Evolutionary conservation across 2,113 vertebrate genomes (phyloP).

Genomic region (Lamprologus speciosus): DNA sequence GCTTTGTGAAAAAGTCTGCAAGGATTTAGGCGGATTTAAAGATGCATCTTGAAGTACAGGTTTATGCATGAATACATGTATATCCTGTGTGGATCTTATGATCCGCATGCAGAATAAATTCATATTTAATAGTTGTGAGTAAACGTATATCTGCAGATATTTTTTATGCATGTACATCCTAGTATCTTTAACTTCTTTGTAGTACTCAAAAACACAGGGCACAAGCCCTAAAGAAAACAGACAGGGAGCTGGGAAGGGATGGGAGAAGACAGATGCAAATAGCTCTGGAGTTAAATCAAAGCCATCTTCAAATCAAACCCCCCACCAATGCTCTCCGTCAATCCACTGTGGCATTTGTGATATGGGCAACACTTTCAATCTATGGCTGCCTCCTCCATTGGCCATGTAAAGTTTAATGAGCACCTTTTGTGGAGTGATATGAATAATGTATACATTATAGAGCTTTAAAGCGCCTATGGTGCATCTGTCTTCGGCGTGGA

Average conservation of each 20-base stretch:
- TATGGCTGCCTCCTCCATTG: constrained; percentile 56
- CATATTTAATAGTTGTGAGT: not conserved
- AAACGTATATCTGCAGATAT: not conserved
- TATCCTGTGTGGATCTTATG: not conserved
- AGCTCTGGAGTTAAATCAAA: constrained; percentile 64
- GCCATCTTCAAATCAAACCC: constrained; percentile 57
- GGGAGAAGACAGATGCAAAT: constrained; percentile 41
- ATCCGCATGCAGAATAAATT: not conserved
- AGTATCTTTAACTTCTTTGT: not conserved
- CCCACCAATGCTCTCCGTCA: constrained; percentile 41
- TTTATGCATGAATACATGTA: constrained; percentile 12
- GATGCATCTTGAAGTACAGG: constrained; percentile 28
- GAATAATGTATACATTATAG: constrained; percentile 77
- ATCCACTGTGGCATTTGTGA: constrained; percentile 67
- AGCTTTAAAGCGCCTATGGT: constrained; percentile 63
- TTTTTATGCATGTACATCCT: not conserved
- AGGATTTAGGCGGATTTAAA: constrained; percentile 17
- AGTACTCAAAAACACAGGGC: not conserved
- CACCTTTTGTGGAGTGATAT: constrained; percentile 72
- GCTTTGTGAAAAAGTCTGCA: constrained; percentile 27
- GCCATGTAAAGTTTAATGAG: constrained; percentile 75
- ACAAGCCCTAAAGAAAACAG: not conserved
- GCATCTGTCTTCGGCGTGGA: constrained; percentile 64
- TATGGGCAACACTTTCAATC: constrained; percentile 65
- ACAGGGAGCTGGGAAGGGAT: not conserved